Conservation (phyloP, 2,797 vertebrate species). For the Bucorvus abyssinicus region DNA sequence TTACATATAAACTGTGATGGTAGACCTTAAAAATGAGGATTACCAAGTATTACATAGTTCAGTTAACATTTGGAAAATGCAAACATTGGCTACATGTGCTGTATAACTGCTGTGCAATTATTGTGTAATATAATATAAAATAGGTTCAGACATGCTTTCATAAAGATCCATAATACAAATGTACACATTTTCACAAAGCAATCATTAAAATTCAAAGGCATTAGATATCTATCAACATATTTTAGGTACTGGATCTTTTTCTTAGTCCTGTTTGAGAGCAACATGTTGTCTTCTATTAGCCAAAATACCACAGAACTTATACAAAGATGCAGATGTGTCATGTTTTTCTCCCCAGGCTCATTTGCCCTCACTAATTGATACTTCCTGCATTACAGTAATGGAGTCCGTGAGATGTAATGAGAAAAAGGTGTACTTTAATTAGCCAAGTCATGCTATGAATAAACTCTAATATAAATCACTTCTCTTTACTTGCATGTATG, state of each 20-base stretch:
- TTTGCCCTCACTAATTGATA: constrained; percentile 21
- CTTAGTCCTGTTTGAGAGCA: not conserved
- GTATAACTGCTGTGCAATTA: not conserved
- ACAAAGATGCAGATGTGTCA: not conserved
- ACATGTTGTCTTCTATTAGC: not conserved
- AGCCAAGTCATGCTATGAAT: constrained; percentile 39
- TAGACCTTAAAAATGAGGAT: not conserved
- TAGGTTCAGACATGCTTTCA: not conserved
- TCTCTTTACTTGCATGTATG: constrained; percentile 36
- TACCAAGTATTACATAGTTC: not conserved
- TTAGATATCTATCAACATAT: not conserved
- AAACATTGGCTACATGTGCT: not conserved
- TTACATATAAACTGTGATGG: not conserved
- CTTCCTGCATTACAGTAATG: constrained; percentile 54
- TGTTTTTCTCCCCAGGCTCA: not conserved
- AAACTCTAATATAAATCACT: constrained; percentile 53
- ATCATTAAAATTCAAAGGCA: not conserved
- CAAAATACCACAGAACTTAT: not conserved
- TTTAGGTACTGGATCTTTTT: not conserved
- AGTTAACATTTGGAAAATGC: not conserved
- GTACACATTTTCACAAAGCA: not conserved
- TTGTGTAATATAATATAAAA: not conserved
- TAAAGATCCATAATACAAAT: not conserved
- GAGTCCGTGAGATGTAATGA: constrained; percentile 56
- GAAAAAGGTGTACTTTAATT: constrained; percentile 66